Conservation (phyloP, 2,888 invertebrate species). For the Augiades crinisus region DNA sequence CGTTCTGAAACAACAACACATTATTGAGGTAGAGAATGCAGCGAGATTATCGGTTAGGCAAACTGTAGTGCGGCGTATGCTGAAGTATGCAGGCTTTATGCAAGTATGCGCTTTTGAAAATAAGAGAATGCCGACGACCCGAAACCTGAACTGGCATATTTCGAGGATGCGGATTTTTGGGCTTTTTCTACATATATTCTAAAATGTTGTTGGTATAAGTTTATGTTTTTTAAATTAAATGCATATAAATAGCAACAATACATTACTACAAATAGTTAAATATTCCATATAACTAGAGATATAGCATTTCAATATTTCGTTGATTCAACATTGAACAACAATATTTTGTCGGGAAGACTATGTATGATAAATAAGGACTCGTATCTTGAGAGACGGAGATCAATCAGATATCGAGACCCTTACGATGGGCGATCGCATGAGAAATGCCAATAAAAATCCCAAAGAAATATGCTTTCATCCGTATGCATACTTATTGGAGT, state of each 20-base stretch:
- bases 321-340: neutral
- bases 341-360: neutral
- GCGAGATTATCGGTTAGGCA: conserved; percentile 17
- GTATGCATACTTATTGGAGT: conserved; percentile 14
- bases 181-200: neutral
- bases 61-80: conserved; percentile 15
- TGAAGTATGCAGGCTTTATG: conserved; percentile 26
- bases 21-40: conserved; percentile 19
- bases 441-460: conserved; percentile 8
- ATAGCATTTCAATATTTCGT: no score
- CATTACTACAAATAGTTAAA: no score
- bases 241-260: no score
- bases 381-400: neutral
- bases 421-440: neutral
- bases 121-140: conserved; percentile 23
- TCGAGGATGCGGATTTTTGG: conserved; percentile 14
- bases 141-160: conserved; percentile 13
- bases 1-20: conserved; percentile 17
- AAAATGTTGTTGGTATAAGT: no score
- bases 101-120: conserved; percentile 27
- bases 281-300: no score
- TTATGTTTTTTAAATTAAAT: no score
- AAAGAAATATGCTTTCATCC: conserved; percentile 15
- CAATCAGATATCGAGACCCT: neutral
- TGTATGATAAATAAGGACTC: neutral